A percentile compares a stretch with the other conserved stretches of the same genome.
These are phyloP conservation scores for Bombus balteatus DNA, from an alignment of 1,140 invertebrate species.

Conservation along the genomic window DNA sequence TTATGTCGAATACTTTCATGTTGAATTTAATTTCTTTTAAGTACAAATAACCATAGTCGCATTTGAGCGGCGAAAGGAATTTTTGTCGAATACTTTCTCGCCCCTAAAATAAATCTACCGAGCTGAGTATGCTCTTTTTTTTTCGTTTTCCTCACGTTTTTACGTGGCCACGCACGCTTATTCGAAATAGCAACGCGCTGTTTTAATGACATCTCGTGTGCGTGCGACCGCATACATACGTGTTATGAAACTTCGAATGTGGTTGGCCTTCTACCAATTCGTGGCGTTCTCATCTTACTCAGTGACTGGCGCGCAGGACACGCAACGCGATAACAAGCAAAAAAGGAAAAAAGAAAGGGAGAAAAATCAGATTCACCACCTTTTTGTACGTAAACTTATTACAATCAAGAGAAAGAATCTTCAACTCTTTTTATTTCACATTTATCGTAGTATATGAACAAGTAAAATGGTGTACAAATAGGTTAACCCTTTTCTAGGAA, in stretches of 20 bases:
- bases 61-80: neutral
- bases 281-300: neutral
- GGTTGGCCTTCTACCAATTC: neutral
- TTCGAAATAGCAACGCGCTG: conserved; percentile 7
- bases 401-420: conserved; percentile 3
- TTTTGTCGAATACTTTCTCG: neutral
- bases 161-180: neutral
- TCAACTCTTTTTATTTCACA: conserved; percentile 33
- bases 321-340: neutral
- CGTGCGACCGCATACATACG: neutral
- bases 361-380: neutral
- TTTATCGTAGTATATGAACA: conserved; percentile 42
- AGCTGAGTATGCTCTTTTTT: neutral
- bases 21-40: neutral
- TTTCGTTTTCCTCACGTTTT: conserved; percentile 1
- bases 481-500: neutral
- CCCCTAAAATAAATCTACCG: conserved; percentile 3
- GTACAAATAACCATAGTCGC: neutral
- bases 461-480: neutral
- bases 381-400: neutral
- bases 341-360: neutral
- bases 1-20: no score
- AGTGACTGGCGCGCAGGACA: neutral
- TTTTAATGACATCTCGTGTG: conserved; percentile 9
- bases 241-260: conserved; percentile 16